phyloP scores from a whole-genome alignment of 2,797 vertebrate species.

The Merluccius polli region DNA sequence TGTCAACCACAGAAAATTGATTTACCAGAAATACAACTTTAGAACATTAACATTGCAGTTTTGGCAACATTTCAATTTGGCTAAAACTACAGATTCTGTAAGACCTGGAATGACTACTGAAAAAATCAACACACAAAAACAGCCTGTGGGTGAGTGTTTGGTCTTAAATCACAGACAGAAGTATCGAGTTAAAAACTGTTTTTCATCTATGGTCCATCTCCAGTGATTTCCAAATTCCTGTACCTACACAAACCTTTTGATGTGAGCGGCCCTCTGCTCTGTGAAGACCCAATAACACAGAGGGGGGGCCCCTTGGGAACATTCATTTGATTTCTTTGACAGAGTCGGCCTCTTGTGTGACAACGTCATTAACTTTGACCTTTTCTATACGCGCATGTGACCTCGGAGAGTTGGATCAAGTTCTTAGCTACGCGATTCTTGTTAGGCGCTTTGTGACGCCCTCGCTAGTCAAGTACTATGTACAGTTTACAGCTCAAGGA shows the following conservation, averaged over 20 bases:
- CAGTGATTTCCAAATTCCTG: background rate
- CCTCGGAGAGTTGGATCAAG: conserved; percentile 8
- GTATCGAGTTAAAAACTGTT: background rate
- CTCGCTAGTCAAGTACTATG: background rate
- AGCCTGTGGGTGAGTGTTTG: background rate
- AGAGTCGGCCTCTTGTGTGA: background rate
- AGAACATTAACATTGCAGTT: too few species aligned
- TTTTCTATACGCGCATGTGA: conserved; percentile 20
- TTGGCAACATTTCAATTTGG: background rate
- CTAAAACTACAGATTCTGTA: background rate
- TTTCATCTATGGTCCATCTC: background rate
- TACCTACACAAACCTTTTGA: background rate
- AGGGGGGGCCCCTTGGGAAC: background rate
- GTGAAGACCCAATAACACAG: background rate
- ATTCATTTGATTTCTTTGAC: background rate
- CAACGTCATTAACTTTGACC: conserved; percentile 33
- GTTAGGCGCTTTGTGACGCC: background rate
- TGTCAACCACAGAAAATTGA: too few species aligned
- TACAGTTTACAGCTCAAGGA: background rate
- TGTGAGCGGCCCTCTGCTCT: background rate
- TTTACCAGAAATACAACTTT: background rate
- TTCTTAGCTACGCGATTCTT: conserved; percentile 18
- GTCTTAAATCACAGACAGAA: background rate
- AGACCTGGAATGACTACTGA: background rate
- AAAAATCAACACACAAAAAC: background rate